These are phyloP conservation scores for Pollicipes pollicipes DNA, from an alignment of 1,140 invertebrate species.

Conservation along the genomic window DNA sequence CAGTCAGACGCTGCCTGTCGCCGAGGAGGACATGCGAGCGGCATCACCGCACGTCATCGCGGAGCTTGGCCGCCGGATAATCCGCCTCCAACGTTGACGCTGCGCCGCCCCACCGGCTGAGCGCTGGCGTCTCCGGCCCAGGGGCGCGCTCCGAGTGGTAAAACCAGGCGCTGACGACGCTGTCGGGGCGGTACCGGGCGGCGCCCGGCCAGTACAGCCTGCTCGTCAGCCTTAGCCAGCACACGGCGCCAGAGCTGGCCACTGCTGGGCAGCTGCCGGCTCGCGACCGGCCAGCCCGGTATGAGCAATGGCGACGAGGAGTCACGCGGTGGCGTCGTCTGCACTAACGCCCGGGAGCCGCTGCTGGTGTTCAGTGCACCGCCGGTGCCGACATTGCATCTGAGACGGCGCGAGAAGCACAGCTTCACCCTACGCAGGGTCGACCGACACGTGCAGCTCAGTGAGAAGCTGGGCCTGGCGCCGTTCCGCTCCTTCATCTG, in stretches of 20 bases:
- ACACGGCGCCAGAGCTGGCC: slow-evolving; percentile 71
- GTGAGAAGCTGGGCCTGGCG: slow-evolving; percentile 63
- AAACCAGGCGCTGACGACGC: slow-evolving; percentile 19
- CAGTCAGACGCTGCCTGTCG: slow-evolving; percentile 72
- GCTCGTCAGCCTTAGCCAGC: slow-evolving; percentile 73
- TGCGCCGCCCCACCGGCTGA: too few species aligned
- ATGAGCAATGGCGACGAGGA: background rate
- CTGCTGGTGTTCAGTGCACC: slow-evolving; percentile 78
- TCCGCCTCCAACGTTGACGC: too few species aligned
- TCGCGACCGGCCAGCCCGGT: background rate
- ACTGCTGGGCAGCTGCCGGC: slow-evolving; percentile 28
- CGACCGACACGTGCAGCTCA: slow-evolving; percentile 69
- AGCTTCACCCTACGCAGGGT: slow-evolving; percentile 52
- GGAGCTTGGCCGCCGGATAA: too few species aligned
- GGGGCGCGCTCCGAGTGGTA: slow-evolving; percentile 18
- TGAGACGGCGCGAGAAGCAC: slow-evolving; percentile 71
- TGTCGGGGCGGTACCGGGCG: slow-evolving; percentile 24
- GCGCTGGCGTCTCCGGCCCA: too few species aligned
- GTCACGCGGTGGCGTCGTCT: slow-evolving; percentile 51
- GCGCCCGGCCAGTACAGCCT: slow-evolving; percentile 58
- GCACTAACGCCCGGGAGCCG: slow-evolving; percentile 77
- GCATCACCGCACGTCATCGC: too few species aligned
- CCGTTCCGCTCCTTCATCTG: slow-evolving; percentile 70
- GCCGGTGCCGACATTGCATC: slow-evolving; percentile 76
- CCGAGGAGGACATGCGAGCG: too few species aligned